Conservation (phyloP, 2,113 vertebrate species). For the Lophura nycthemera region DNA sequence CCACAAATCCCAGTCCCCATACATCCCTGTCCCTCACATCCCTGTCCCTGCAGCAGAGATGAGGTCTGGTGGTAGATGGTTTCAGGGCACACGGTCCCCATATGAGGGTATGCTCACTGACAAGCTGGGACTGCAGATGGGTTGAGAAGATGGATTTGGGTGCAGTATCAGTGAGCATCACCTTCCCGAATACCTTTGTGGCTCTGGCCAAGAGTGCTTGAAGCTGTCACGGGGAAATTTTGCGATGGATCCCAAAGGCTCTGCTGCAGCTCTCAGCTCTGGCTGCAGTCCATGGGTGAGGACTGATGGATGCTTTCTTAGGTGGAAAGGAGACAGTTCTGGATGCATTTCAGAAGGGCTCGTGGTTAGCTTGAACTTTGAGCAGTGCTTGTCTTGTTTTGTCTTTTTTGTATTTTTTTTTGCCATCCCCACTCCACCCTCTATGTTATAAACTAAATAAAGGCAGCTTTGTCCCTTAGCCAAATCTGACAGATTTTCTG, state of each 20-base stretch:
- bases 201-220: background rate
- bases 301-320: background rate
- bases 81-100: fast-evolving
- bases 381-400: background rate
- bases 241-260: background rate
- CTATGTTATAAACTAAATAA: background rate
- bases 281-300: background rate
- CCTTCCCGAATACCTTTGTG: background rate
- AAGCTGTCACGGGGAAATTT: background rate
- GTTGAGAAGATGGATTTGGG: background rate
- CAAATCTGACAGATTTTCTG: background rate
- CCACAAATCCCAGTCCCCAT: too few species aligned
- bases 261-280: background rate
- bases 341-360: background rate
- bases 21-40: too few species aligned
- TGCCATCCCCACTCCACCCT: background rate
- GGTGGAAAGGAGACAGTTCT: background rate
- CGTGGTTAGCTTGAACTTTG: background rate
- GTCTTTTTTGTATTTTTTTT: background rate
- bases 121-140: fast-evolving
- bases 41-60: background rate
- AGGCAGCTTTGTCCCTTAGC: background rate
- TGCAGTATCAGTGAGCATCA: fast-evolving
- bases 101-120: fast-evolving
- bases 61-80: fast-evolving